These are phyloP conservation scores for Aleiodes sp. DNA, from an alignment of 1,140 invertebrate genomes.

Conservation along the genomic window DNA sequence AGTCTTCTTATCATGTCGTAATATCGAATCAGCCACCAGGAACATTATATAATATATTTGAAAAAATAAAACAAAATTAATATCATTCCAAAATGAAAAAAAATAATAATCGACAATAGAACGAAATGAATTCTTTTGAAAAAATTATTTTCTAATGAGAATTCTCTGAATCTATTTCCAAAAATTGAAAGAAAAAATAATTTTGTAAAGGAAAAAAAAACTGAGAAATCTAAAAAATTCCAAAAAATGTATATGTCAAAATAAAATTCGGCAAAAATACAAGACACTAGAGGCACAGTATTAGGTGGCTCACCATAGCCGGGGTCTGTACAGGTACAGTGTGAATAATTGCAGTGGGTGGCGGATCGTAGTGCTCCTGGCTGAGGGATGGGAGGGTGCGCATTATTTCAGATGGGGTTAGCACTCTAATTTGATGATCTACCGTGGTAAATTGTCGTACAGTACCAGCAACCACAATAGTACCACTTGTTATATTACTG, in stretches of 20 bases:
- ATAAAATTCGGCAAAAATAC: constrained; percentile 50
- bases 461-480: constrained; percentile 49
- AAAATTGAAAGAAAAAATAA: neutral
- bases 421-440: constrained; percentile 84
- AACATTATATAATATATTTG: neutral
- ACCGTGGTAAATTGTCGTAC: constrained; percentile 63
- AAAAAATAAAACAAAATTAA: neutral
- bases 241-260: constrained; percentile 49
- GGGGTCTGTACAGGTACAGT: constrained; percentile 66
- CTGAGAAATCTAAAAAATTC: constrained; percentile 53
- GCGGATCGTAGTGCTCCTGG: constrained; percentile 75
- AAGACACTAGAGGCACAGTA: constrained; percentile 63
- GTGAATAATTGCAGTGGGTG: constrained; percentile 68
- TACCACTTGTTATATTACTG: constrained; percentile 36
- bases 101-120: constrained; percentile 34
- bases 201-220: neutral
- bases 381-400: constrained; percentile 82
- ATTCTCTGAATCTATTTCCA: too few species aligned
- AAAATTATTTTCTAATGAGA: neutral
- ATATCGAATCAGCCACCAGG: constrained; percentile 20
- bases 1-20: constrained; percentile 15
- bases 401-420: constrained; percentile 88
- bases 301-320: constrained; percentile 70
- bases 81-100: constrained; percentile 29
- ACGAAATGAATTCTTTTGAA: neutral